Evolutionary conservation across 92 coral and sea anemone species (phyloP), one percentile per base, ranked within the genome.

Genomic region (Pocillopora meandrina): DNA sequence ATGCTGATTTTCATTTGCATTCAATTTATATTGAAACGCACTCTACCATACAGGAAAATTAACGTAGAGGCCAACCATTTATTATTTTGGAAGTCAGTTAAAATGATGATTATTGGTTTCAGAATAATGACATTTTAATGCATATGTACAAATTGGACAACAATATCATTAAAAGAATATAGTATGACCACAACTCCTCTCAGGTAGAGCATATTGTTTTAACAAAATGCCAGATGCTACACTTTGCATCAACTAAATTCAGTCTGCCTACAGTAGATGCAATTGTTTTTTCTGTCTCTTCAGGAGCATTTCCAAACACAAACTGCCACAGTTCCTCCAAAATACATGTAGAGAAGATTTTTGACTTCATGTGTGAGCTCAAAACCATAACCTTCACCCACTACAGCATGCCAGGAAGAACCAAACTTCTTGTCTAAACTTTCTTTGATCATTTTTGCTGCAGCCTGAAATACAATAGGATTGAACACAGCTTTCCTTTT

Each of bases 321-420:
- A 12, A 96, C 93, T 42, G 99, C 99, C 9, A 92, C 89, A 33
- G 98, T 85, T 14, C 99, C 99, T 76, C 95, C 99, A 87, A 96
- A 96, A 87, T 94, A 96, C 96, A 96, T 76, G 84, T 96, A 96
- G 78, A 96, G 89, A 57, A 96, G 89, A 86, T 96, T 96, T 64
- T 92, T 94, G 71, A 96, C 99, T 89, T 96, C 99, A 73, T 96
- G 99, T 18, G 99, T 96, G 87, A 96, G 95, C 76, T 96, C 99
- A 91, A 96, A 96, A 13, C 99, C 99, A 81, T 88, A 96, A 20
- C 99, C 99, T 85, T 96, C 99, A 10, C 99, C 99, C 19, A 96
- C 99, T 3, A 94, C 92, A 8, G 98, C 99, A 94, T 96, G 99
- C 99, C 99, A 96, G 5, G 99, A 96, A 10, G 99, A 93, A 14